Percentiles rank a stretch among this genome's conserved stretches.
Evolutionary conservation across 2,113 vertebrate genomes (phyloP).

Genomic region (Clarias gariepinus): DNA sequence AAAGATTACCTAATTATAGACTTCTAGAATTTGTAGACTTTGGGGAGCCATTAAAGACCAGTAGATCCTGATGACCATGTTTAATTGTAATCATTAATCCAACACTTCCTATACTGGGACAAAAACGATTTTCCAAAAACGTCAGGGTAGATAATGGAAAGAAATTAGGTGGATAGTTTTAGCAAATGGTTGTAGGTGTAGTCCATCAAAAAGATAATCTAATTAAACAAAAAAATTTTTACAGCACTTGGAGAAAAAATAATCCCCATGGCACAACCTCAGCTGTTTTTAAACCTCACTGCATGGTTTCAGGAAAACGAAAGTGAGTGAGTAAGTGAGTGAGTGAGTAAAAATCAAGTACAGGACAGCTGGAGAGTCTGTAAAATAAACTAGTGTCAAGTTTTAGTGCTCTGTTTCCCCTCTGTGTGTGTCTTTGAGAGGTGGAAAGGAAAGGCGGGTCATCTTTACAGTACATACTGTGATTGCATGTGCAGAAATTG

Average conservation of each 20-base stretch:
- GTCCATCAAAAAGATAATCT: not conserved
- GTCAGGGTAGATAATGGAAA: not conserved
- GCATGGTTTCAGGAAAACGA: not conserved
- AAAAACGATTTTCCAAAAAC: not conserved
- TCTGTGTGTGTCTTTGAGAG: not conserved
- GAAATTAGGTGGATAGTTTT: not conserved
- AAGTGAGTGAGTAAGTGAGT: not conserved
- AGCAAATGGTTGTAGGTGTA: slow-evolving; percentile 1
- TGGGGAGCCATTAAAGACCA: not conserved
- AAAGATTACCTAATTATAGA: not conserved
- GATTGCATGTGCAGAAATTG: not conserved
- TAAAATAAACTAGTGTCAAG: slow-evolving; percentile 52
- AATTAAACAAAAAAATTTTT: not conserved
- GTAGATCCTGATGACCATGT: not conserved
- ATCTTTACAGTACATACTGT: not conserved
- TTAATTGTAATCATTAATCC: not conserved
- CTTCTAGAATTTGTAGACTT: not conserved
- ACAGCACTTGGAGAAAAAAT: not conserved
- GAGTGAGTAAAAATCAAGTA: slow-evolving; percentile 2
- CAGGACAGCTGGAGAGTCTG: slow-evolving; percentile 39
- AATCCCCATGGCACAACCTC: not conserved
- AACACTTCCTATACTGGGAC: not conserved
- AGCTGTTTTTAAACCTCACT: slow-evolving; percentile 8
- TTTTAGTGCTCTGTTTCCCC: slow-evolving; percentile 24
- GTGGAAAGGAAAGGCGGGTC: not conserved